phyloP scores from a whole-genome alignment of 2,113 vertebrate species.

The Heterotilapia buettikoferi region DNA sequence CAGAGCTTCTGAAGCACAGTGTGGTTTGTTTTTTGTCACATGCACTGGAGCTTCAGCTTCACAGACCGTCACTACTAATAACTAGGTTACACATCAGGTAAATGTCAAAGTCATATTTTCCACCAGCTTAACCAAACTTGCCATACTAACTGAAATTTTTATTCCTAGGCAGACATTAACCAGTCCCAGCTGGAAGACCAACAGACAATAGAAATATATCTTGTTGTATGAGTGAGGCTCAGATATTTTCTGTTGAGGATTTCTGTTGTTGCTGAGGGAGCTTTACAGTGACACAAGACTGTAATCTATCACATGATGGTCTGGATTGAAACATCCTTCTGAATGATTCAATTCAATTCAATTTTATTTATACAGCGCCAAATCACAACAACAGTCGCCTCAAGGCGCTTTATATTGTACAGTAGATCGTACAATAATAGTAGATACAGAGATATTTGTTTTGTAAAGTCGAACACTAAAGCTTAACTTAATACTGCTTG shows the following conservation, averaged over 20 bases:
- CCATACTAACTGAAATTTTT: background rate
- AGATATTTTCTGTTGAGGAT: background rate
- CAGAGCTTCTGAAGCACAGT: background rate
- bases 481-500: too few relatives aligned
- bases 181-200: background rate
- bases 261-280: background rate
- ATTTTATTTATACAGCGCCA: background rate
- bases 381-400: background rate
- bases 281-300: background rate
- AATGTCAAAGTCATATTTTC: background rate
- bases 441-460: too few relatives aligned
- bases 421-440: too few relatives aligned
- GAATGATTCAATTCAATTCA: background rate
- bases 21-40: background rate
- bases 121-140: background rate
- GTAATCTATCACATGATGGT: background rate
- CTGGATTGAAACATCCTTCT: background rate
- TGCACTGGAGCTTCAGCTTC: background rate
- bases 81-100: background rate
- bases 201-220: background rate
- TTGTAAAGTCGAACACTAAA: background rate
- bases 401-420: background rate
- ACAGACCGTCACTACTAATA: accelerated
- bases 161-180: background rate
- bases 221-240: background rate